These are phyloP conservation scores for Teleopsis dalmanni DNA, from an alignment of 1,140 invertebrate genomes.

Conservation along the genomic window DNA sequence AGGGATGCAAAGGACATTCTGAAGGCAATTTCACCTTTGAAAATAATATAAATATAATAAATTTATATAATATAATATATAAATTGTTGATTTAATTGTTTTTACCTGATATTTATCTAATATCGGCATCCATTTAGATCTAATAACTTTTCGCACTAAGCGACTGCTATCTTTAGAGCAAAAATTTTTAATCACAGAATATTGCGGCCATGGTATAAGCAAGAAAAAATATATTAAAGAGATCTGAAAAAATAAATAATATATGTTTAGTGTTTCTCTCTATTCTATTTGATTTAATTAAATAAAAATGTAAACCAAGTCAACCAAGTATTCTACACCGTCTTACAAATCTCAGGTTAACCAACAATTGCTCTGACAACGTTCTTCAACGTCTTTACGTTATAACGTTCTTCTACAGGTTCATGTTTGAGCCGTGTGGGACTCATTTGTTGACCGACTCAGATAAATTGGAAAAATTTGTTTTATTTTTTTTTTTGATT, in stretches of 20 bases:
- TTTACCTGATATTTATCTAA: constrained; percentile 74
- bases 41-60: neutral
- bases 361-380: too few species aligned
- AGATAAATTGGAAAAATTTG: too few species aligned
- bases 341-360: too few species aligned
- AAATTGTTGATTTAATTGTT: neutral
- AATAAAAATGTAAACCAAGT: too few species aligned
- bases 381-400: too few species aligned
- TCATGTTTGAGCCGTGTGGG: too few species aligned
- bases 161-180: constrained; percentile 83
- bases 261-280: neutral
- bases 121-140: constrained; percentile 85
- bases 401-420: too few species aligned
- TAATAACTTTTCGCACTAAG: constrained; percentile 78
- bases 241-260: constrained; percentile 19
- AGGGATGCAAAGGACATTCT: constrained; percentile 82
- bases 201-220: constrained; percentile 79
- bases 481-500: too few species aligned
- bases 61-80: neutral
- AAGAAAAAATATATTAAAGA: constrained; percentile 64
- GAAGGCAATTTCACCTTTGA: constrained; percentile 62
- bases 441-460: too few species aligned
- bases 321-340: too few species aligned
- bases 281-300: too few species aligned
- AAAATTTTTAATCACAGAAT: constrained; percentile 74